phyloP scores from a whole-genome alignment of 2,113 vertebrate species.

The Promerops cafer region DNA sequence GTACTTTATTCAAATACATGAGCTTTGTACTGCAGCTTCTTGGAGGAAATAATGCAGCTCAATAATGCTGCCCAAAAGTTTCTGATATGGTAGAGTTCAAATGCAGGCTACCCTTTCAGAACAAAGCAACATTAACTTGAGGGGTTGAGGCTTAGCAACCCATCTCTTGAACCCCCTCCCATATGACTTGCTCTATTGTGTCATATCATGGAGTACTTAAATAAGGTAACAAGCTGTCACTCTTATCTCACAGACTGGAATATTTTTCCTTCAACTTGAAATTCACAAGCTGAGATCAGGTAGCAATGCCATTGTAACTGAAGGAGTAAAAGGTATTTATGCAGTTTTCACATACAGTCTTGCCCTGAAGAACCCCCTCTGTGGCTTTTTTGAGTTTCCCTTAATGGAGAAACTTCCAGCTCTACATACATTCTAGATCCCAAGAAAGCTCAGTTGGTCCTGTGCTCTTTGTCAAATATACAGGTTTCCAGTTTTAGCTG shows the following conservation, averaged over 20 bases:
- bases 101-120: neutral
- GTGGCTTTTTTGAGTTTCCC: neutral
- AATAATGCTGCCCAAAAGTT: neutral
- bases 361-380: neutral
- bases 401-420: neutral
- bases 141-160: neutral
- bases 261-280: slow-evolving; percentile 10
- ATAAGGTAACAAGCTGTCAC: neutral
- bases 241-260: neutral
- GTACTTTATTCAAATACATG: no score
- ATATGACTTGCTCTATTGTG: neutral
- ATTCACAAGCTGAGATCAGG: neutral
- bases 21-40: neutral
- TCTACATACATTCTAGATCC: neutral
- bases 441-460: neutral
- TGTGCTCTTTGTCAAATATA: neutral
- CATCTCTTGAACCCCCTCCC: neutral
- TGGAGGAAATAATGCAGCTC: neutral
- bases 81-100: neutral
- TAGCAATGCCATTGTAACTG: neutral
- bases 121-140: neutral
- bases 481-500: neutral
- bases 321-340: neutral
- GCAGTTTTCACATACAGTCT: neutral
- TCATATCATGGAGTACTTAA: neutral